phyloP scores from a whole-genome alignment of 2,797 vertebrate species.

The Halcyon chelicuti region DNA sequence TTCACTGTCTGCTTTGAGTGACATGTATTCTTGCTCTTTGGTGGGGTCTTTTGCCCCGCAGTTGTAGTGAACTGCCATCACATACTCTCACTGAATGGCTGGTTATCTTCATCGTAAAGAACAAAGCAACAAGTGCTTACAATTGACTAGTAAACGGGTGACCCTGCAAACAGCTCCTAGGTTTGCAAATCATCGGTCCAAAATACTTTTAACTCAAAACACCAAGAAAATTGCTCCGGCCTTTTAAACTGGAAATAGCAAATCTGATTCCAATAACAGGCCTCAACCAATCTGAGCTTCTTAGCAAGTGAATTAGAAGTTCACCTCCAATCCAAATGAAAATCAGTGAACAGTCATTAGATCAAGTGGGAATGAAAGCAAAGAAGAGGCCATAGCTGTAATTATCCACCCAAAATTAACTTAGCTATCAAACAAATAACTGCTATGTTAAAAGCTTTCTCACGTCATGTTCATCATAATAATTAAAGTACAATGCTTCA shows the following conservation, averaged over 20 bases:
- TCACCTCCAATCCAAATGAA: not conserved
- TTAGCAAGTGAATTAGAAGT: not conserved
- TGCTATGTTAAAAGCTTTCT: not conserved
- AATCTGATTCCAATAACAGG: not conserved
- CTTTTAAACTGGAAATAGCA: not conserved
- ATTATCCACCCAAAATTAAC: not conserved
- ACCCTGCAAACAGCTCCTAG: not conserved
- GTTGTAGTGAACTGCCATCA: not conserved
- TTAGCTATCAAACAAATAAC: slow-evolving; percentile 10
- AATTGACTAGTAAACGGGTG: not conserved
- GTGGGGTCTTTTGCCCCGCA: accelerated
- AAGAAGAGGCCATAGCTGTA: not conserved
- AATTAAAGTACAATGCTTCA: slow-evolving; percentile 20
- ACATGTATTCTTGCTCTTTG: not conserved
- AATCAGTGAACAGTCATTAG: not conserved
- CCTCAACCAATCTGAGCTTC: not conserved
- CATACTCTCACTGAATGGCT: not conserved
- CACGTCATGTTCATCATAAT: not conserved
- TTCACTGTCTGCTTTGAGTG: not conserved
- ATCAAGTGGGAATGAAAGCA: not conserved
- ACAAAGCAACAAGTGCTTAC: not conserved
- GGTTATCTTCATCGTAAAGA: not conserved
- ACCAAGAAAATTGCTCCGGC: not conserved
- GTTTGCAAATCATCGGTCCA: not conserved
- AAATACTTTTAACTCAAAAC: not conserved